phyloP scores from a whole-genome alignment of 2,888 invertebrate genomes.

The Furcula furcula region DNA sequence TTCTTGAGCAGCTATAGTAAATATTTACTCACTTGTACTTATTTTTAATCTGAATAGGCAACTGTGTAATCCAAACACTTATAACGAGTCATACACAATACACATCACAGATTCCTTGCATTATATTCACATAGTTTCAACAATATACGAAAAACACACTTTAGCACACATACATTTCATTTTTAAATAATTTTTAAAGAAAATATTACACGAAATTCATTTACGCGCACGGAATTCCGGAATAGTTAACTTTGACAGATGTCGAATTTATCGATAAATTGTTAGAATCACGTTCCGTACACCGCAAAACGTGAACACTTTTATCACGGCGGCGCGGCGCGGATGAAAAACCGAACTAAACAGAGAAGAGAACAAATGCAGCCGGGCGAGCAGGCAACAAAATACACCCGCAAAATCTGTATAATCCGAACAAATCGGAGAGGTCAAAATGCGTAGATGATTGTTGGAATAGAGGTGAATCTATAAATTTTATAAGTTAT shows the following conservation, averaged over 20 bases:
- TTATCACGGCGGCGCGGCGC: conserved; percentile 58
- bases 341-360: conserved; percentile 64
- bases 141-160: conserved; percentile 46
- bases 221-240: conserved; percentile 44
- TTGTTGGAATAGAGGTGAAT: conserved; percentile 1
- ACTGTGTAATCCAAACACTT: conserved; percentile 57
- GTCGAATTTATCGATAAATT: conserved; percentile 49
- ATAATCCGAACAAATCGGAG: conserved; percentile 17
- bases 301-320: conserved; percentile 53
- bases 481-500: no score
- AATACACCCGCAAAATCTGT: conserved; percentile 42
- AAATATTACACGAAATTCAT: conserved; percentile 47
- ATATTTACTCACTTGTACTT: conserved; percentile 76
- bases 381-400: conserved; percentile 40
- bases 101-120: conserved; percentile 67
- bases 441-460: conserved; percentile 5
- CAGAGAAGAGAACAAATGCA: conserved; percentile 22
- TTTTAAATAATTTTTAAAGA: conserved; percentile 28
- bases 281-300: conserved; percentile 50
- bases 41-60: conserved; percentile 63
- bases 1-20: conserved; percentile 41
- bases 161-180: conserved; percentile 43
- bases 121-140: conserved; percentile 56
- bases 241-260: conserved; percentile 62
- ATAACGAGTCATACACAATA: conserved; percentile 57